Conservation (phyloP, 2,797 vertebrate genomes). For the Crenichthys baileyi region DNA sequence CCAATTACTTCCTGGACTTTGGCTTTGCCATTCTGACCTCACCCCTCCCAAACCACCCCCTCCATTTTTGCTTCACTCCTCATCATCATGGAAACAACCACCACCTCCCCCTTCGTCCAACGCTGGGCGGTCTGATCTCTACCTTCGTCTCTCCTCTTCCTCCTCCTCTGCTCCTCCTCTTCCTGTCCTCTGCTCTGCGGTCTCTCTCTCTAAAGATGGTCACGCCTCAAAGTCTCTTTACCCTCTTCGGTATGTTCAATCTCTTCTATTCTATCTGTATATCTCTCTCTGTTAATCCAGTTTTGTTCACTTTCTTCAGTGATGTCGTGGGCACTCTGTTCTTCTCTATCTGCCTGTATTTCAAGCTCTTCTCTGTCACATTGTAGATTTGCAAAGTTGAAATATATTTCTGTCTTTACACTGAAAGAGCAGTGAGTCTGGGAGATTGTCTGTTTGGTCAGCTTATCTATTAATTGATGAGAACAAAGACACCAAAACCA, state of each 20-base stretch:
- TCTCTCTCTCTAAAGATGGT: slow-evolving; percentile 98
- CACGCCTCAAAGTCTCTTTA: slow-evolving; percentile 99
- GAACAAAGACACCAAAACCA: slow-evolving; percentile 46
- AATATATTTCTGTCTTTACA: slow-evolving; percentile 32
- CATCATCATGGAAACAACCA: slow-evolving; percentile 95
- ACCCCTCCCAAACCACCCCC: slow-evolving; percentile 28
- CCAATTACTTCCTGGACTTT: slow-evolving; percentile 37
- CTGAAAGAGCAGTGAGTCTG: slow-evolving; percentile 44
- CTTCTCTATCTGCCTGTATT: slow-evolving; percentile 51
- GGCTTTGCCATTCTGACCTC: slow-evolving; percentile 53
- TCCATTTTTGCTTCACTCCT: slow-evolving; percentile 80
- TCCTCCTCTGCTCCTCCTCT: slow-evolving; percentile 94
- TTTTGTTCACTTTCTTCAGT: slow-evolving; percentile 67
- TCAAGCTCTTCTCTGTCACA: slow-evolving; percentile 39
- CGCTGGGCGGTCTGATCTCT: slow-evolving; percentile 98
- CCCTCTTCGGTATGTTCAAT: slow-evolving; percentile 99
- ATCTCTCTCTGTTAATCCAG: slow-evolving; percentile 75
- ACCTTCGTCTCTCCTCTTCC: slow-evolving; percentile 92
- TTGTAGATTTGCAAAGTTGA: slow-evolving; percentile 39
- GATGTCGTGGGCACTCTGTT: slow-evolving; percentile 57
- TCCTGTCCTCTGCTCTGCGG: slow-evolving; percentile 97
- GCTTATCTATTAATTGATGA: slow-evolving; percentile 39
- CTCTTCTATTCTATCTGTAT: slow-evolving; percentile 86
- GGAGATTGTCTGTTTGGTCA: slow-evolving; percentile 42
- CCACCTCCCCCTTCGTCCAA: slow-evolving; percentile 87